Conservation (phyloP, 2,797 vertebrate genomes). For the Etheostoma perlongum region DNA sequence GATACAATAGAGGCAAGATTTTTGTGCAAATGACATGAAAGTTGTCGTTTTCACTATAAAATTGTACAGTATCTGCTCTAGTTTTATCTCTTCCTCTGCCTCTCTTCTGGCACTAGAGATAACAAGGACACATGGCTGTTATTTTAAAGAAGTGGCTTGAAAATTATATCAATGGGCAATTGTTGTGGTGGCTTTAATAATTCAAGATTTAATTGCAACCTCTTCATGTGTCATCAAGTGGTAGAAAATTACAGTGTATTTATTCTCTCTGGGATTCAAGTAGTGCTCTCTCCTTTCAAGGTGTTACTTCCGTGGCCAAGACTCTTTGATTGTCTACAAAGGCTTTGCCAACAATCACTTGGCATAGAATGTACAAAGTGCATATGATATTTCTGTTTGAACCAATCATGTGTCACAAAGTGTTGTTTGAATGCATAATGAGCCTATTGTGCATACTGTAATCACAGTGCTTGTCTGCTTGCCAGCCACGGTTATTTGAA, state of each 20-base stretch:
- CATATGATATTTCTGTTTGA: conserved; percentile 65
- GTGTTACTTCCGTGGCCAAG: conserved; percentile 58
- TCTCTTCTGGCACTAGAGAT: conserved; percentile 3
- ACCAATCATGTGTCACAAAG: conserved; percentile 64
- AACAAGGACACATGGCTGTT: conserved; percentile 12
- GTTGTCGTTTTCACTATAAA: conserved; percentile 23
- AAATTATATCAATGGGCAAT: conserved; percentile 47
- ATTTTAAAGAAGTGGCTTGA: conserved; percentile 43
- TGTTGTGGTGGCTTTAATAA: conserved; percentile 59
- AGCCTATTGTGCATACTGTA: conserved; percentile 59
- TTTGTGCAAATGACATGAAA: conserved; percentile 38
- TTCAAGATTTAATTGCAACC: conserved; percentile 65
- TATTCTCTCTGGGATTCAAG: conserved; percentile 61
- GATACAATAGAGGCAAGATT: conserved; percentile 23
- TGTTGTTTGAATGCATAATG: conserved; percentile 69
- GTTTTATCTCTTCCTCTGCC: conserved; percentile 1
- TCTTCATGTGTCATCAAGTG: conserved; percentile 53
- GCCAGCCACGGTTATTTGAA: conserved; percentile 53
- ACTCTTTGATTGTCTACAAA: conserved; percentile 74
- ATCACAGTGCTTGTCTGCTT: conserved; percentile 53
- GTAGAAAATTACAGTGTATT: conserved; percentile 40
- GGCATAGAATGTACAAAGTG: conserved; percentile 47
- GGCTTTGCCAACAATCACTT: conserved; percentile 58
- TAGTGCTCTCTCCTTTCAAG: conserved; percentile 56
- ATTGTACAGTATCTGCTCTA: conserved; percentile 4